Evolutionary conservation across 2,113 vertebrate species (phyloP), one percentile per base, ranked within the genome.

Genomic region (Marmota monax): DNA sequence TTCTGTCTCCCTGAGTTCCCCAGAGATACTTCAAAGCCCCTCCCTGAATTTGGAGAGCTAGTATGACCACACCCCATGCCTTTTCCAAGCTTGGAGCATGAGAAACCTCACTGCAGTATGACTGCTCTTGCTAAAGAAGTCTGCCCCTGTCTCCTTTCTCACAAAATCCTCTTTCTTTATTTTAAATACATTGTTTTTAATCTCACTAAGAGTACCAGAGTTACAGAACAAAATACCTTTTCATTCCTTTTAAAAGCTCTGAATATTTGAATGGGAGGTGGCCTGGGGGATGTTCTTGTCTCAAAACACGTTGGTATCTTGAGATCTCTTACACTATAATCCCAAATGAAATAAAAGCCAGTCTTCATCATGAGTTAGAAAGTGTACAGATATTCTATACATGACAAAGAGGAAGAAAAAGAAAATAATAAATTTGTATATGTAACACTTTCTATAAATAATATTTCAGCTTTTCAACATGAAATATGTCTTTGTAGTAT

Each of bases 101-200:
- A 23, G n/a, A 42, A 14, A 2, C 7, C 1, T 65, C 23, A 37
- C 1, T 42, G 8, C 13, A n/a, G 37, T 45, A 73, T 0, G 2
- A 34, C 6, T 61, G 7, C 51, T 56, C 48, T 78, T 0, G 5
- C 20, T 12, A 70, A 84, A 12, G 58, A 88, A 74, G 37, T 56
- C 18, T n/a, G 29, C 80, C 37, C 20, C 11, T n/a, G 10, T 27
- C 4, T 42, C 18, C 3, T 74, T 74, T 77, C 73, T n/a, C n/a
- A 63, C 18, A 61, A 80, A 94, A 63, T 42, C 27, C 29, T 74
- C 67, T 58, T 4, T 37, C 17, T 45, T 4, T 27, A 11, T 9
- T 63, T 73, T 37, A 32, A 27, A 84, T 39, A 89, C 63, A 22
- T 20, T 16, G 45, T 51, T 16, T 45, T 89, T 86, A 10, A 39